Percentiles rank a stretch among this genome's conserved stretches.
These are phyloP conservation scores for Trigoniulus corallinus DNA, from an alignment of 1,140 invertebrate genomes.

Conservation along the genomic window DNA sequence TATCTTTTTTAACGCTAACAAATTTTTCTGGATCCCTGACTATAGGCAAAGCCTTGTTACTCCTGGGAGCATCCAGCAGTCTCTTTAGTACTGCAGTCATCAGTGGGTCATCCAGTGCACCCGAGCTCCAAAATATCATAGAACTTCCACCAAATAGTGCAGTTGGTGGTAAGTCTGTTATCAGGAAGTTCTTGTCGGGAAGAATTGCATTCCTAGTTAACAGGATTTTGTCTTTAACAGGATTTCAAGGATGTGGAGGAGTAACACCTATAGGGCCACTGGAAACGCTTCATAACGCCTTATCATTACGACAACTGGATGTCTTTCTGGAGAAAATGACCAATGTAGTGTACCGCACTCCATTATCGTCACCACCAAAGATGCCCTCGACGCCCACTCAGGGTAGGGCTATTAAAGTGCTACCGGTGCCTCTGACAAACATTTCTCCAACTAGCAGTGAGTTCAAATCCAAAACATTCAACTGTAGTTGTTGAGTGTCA, in stretches of 20 bases:
- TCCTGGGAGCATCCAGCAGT: constrained; percentile 45
- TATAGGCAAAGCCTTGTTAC: constrained; percentile 5
- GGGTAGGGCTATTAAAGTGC: background rate
- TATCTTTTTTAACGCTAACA: no score
- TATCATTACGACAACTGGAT: constrained; percentile 78
- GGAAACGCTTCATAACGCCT: constrained; percentile 88
- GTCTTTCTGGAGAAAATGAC: constrained; percentile 71
- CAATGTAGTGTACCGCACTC: constrained; percentile 22
- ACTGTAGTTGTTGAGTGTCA: no score
- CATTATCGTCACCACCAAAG: constrained; percentile 16
- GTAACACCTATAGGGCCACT: constrained; percentile 83
- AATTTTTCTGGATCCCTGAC: no score
- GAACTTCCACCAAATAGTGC: background rate
- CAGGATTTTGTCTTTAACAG: constrained; percentile 21
- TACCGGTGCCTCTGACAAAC: constrained; percentile 10
- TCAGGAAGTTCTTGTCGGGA: background rate
- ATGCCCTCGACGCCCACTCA: constrained; percentile 7
- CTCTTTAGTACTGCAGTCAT: constrained; percentile 88
- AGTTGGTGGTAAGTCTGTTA: constrained; percentile 7
- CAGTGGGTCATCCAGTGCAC: constrained; percentile 74
- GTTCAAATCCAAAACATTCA: no score
- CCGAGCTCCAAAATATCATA: constrained; percentile 72
- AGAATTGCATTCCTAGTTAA: background rate
- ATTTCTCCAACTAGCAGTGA: constrained; percentile 15
- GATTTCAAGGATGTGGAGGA: constrained; percentile 64